These are phyloP conservation scores for Drosophila nikananu DNA, from an alignment of 1,140 invertebrate species.

Conservation along the genomic window DNA sequence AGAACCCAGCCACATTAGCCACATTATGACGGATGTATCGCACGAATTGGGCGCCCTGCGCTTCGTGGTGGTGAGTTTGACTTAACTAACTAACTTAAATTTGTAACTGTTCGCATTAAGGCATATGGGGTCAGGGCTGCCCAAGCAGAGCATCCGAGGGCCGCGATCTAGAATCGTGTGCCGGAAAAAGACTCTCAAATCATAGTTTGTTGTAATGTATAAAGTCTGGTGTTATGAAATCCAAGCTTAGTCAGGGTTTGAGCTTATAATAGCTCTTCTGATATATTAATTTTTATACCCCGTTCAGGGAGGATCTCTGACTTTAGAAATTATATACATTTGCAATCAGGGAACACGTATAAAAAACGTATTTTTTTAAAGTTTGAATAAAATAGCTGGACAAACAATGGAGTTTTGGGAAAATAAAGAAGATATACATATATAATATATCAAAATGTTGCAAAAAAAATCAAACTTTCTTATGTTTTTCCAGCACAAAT, in stretches of 20 bases:
- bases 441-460: too few species aligned
- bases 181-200: too few species aligned
- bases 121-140: conserved; percentile 3
- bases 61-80: conserved; percentile 78
- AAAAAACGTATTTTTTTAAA: neutral
- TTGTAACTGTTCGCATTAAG: neutral
- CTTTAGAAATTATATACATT: neutral
- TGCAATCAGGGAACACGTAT: neutral
- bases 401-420: too few species aligned
- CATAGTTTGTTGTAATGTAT: too few species aligned
- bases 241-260: too few species aligned
- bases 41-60: conserved; percentile 81
- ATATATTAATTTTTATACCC: neutral
- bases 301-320: neutral
- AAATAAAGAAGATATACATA: too few species aligned
- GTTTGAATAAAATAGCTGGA: too few species aligned
- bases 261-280: neutral
- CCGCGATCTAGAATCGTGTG: neutral
- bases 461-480: too few species aligned
- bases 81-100: neutral
- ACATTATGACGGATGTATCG: conserved; percentile 80
- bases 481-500: too few species aligned
- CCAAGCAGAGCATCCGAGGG: neutral
- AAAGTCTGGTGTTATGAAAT: neutral
- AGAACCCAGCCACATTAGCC: conserved; percentile 46